Evolutionary conservation across 2,797 vertebrate species (phyloP), one percentile per base, ranked within the genome.

Genomic region (Toxotes lorentzi): DNA sequence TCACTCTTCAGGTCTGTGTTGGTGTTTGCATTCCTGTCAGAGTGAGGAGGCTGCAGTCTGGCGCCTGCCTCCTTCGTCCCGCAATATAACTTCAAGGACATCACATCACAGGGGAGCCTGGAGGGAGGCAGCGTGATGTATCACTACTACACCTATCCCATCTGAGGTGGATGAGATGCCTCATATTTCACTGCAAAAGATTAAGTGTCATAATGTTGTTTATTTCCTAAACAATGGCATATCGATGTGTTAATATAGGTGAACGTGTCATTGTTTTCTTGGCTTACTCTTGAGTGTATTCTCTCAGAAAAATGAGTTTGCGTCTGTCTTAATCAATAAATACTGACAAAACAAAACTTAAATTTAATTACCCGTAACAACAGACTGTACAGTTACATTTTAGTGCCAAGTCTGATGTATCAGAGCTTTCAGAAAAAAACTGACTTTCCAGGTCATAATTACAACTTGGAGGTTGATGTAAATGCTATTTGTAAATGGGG

Each of bases 51-150:
- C 88, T 88, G 88, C 79, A 82, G 86, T 90, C 86, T 91, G 90
- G 78, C 56, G 61, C 79, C 89, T 76, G 77, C 80, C 75, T 89
- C 78, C 78, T 73, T 83, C 66, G 21, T 83, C 84, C 87, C 47
- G 14, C 77, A 66, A 30, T 74, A 70, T 64, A 85, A 86, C 88
- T 88, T 90, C 88, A 91, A 93, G 91, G 92, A 87, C 88, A 88
- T 84, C 65, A 57, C 88, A 76, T 89, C 91, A 82, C 79, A 58
- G 69, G 82, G 86, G 69, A 76, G 76, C 70, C 75, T 70, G 76
- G 62, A 81, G 77, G 79, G 73, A 83, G 47, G 69, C 74, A 68
- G 56, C 16, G 66, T 83, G 85, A 90, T 86, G 84, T 65, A 86
- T 88, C 73, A 84, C 80, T 71, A 87, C 73, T 66, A 72, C 81